Evolutionary conservation across 2,888 invertebrate species (phyloP), one percentile per base, ranked within the genome.

Genomic region (Allacma fusca): DNA sequence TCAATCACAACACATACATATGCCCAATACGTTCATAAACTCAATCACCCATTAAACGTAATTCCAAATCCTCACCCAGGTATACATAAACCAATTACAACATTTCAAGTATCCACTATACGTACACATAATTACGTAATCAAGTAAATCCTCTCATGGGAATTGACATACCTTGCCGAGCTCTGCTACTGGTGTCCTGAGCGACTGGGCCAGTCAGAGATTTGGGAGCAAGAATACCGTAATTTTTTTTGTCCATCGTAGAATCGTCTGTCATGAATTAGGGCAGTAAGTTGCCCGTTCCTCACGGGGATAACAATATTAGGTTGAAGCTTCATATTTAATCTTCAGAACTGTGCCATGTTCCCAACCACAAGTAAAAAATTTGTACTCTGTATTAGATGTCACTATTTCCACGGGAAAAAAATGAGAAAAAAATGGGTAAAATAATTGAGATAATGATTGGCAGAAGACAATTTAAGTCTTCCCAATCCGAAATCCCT

Each of bases 291-390:
- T 75, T 81, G 83, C 82, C 82, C 82, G 82, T 83, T 82, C 78
- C 82, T 77, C 81, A 81, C 82, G 83, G 83, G 84, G 72, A 78
- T 77, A n/a, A 34, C 28, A 75, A 79, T 43, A 65, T 50, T 67
- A 59, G 57, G 57, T 79, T 70, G 80, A 81, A 79, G 77, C 84
- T 81, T 83, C 84, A 84, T 83, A 80, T 80, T 83, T 82, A 71
- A 65, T 70, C 74, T 78, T 84, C 80, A 84, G 80, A 79, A 84
- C 75, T 81, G 80, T 77, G 84, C 84, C 84, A 84, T 84, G 78
- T 74, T 83, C 78, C 43, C 76, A 76, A 78, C 80, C 79, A 76
- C 70, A 78, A 79, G 64, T 64, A 77, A 80, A 80, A 79, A 77
- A 80, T 69, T 62, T 59, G 9, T 72, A 29, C 34, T 72, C 59